These are phyloP conservation scores for Drosophila acutilabella DNA, from an alignment of 2,888 invertebrate species.

Conservation along the genomic window DNA sequence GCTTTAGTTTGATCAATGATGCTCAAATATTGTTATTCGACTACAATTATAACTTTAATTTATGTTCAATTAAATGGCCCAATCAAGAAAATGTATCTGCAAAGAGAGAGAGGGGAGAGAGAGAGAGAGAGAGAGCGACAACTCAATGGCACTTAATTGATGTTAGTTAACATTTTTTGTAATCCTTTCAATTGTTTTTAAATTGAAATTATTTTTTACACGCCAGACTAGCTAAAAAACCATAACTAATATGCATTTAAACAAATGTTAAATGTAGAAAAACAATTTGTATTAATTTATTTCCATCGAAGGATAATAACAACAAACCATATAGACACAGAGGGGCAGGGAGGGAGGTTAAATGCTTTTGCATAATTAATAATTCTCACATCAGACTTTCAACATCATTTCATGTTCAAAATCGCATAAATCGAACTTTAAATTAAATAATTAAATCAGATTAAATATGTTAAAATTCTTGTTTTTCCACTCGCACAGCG, in stretches of 20 bases:
- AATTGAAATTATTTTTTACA: not conserved
- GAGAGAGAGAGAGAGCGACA: not conserved
- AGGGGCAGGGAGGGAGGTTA: not conserved
- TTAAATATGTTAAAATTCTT: constrained; percentile 52
- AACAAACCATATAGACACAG: not conserved
- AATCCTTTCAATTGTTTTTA: constrained; percentile 5
- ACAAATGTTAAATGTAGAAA: constrained; percentile 7
- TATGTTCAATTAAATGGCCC: not conserved
- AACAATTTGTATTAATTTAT: constrained; percentile 57
- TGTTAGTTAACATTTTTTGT: constrained; percentile 7
- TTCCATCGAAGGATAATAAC: constrained; percentile 31
- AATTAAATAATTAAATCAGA: constrained; percentile 77
- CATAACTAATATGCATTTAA: constrained; percentile 15
- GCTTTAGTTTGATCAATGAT: constrained; percentile 28
- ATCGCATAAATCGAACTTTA: constrained; percentile 53
- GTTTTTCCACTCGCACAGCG: constrained; percentile 35
- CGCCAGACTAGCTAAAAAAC: not conserved
- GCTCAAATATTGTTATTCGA: constrained; percentile 42
- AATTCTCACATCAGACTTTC: constrained; percentile 36
- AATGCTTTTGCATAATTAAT: constrained; percentile 52
- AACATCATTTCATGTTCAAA: constrained; percentile 43
- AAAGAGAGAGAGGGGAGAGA: not conserved
- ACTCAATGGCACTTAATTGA: not conserved
- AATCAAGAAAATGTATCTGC: not conserved
- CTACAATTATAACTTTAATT: not conserved